These are phyloP conservation scores for Odontomyia ornata DNA, from an alignment of 2,888 invertebrate genomes.

Conservation along the genomic window DNA sequence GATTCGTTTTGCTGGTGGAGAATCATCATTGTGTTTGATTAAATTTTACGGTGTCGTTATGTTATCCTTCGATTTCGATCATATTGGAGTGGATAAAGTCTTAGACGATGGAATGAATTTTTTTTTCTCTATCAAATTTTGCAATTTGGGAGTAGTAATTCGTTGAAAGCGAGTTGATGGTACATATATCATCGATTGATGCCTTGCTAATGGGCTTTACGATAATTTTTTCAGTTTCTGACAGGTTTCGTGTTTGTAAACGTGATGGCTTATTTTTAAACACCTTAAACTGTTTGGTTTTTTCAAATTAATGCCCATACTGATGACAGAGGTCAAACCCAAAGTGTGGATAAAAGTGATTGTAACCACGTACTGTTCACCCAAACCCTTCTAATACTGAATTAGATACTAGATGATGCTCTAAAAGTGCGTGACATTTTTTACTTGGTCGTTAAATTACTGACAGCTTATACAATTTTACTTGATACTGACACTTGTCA, in stretches of 20 bases:
- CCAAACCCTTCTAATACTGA: too few species aligned
- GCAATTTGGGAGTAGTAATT: slow-evolving; percentile 48
- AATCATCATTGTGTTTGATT: slow-evolving; percentile 38
- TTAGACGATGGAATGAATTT: slow-evolving; percentile 46
- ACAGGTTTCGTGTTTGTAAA: slow-evolving; percentile 51
- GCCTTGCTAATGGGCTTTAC: not conserved
- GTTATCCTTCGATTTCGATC: slow-evolving; percentile 2
- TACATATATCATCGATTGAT: slow-evolving; percentile 40
- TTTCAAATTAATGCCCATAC: too few species aligned
- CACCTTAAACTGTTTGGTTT: too few species aligned
- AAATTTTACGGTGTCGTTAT: slow-evolving; percentile 49
- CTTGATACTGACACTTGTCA: too few species aligned
- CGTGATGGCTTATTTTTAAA: too few species aligned
- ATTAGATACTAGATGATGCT: too few species aligned
- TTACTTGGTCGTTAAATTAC: too few species aligned
- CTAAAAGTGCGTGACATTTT: too few species aligned
- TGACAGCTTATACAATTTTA: too few species aligned
- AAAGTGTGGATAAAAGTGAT: too few species aligned
- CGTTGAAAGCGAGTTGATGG: slow-evolving; percentile 48
- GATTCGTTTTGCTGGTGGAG: slow-evolving; percentile 37
- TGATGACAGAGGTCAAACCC: too few species aligned
- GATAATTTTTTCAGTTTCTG: slow-evolving; percentile 37
- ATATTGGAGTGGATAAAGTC: slow-evolving; percentile 42
- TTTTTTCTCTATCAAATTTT: slow-evolving; percentile 46
- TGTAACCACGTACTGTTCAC: too few species aligned